Base-by-base conservation (phyloP, 2,797 vertebrate genomes). In the Ciconia nigra region DNA sequence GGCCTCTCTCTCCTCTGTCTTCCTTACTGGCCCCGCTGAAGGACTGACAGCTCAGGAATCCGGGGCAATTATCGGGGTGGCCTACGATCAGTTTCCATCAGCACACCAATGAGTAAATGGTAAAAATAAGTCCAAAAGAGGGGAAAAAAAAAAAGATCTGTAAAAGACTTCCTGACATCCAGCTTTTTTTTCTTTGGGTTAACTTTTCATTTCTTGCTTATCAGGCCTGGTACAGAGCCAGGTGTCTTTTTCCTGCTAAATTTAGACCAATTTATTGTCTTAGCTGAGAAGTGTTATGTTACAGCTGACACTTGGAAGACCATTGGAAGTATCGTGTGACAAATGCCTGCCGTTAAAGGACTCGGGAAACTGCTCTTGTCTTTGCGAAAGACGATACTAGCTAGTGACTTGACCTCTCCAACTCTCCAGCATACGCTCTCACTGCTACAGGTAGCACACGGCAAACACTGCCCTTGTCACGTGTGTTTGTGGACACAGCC, bases 21-120 rank as follows among this genome's bases (percentile, higher is more conserved):
- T 99, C 98, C 97, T 99, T 98, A 99, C 96, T 93, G 97, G 96
- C 61, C 46, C 96, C 29, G 98, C 98, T 98, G 99, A 99, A 98
- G 98, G 98, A 99, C 94, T 94, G 98, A 98, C 92, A 91, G 89
- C 78, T 77, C 96, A 98, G 98, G 98, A 99, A 98, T 98, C 98
- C 63, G 31, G 91, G 96, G 96, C 98, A 99, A 98, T 99, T 98
- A 98, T 91, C 88, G 26, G 83, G 96, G 95, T 90, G 83, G 35
- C n/a, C 85, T 95, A 83, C 9, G 72, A 97, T 95, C 94, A 52
- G 89, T 96, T 98, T 98, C 97, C 95, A 96, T 97, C 96, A 96
- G 93, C 97, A 98, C 98, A 99, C 98, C 98, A 99, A 99, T 98
- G 98, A 98, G 95, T 97, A 98, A 98, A 97, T 42, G 61, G 88